Percentiles rank a stretch among this genome's conserved stretches.
Conservation (phyloP, 2,113 vertebrate genomes). For the Gobiocypris rarus region DNA sequence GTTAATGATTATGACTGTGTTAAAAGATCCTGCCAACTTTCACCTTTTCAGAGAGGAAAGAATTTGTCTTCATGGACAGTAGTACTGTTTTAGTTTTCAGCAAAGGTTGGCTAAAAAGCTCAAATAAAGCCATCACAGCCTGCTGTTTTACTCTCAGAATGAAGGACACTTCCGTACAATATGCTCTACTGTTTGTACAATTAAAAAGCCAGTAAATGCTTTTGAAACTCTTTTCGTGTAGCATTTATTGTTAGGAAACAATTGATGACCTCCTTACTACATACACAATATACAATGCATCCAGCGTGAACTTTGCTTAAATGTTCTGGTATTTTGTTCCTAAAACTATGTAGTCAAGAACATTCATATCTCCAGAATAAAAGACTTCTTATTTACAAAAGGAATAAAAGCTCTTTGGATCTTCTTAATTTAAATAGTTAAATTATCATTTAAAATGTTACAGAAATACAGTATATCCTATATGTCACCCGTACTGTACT, state of each 20-base stretch:
- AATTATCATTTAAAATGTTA: neutral
- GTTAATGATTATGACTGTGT: conserved; percentile 35
- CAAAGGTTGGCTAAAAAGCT: neutral
- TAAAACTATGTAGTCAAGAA: neutral
- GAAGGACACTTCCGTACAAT: neutral
- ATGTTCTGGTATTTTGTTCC: neutral
- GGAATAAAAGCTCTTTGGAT: neutral
- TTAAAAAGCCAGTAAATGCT: neutral
- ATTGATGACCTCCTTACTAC: neutral
- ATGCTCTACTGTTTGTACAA: neutral
- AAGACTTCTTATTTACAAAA: neutral
- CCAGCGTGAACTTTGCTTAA: neutral
- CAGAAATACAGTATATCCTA: neutral
- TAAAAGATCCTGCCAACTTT: neutral
- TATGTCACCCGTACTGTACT: neutral
- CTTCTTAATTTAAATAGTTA: neutral
- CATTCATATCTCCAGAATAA: neutral
- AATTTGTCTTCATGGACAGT: neutral
- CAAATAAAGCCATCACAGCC: neutral
- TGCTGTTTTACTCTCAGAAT: neutral
- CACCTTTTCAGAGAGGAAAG: neutral
- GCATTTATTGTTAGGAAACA: neutral
- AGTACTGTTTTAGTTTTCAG: neutral
- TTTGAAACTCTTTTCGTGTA: neutral
- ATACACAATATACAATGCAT: neutral